Conservation (phyloP, 2,888 invertebrate species). For the Drosophila eohydei region DNA sequence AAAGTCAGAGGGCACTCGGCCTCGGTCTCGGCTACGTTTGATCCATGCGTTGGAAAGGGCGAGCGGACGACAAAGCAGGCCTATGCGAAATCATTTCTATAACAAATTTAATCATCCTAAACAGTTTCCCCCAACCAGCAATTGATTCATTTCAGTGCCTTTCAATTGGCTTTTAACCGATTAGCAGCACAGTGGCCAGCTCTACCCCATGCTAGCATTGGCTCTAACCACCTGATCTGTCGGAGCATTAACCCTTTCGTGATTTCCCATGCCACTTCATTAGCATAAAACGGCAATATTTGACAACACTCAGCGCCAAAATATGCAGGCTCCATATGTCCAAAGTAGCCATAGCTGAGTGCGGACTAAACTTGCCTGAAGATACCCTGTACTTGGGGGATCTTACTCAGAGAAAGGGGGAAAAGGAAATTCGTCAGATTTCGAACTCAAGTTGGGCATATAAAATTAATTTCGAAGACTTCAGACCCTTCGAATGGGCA, state of each 20-base stretch:
- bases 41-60: constrained; percentile 37
- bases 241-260: constrained; percentile 58
- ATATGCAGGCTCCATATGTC: constrained; percentile 13
- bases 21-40: constrained; percentile 34
- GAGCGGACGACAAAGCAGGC: constrained; percentile 44
- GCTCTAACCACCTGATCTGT: constrained; percentile 6
- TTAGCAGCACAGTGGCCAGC: constrained; percentile 52
- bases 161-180: constrained; percentile 78
- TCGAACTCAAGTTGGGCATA: too few species aligned
- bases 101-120: constrained; percentile 78
- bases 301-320: constrained; percentile 48
- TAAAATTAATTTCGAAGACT: neutral
- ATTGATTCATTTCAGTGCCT: constrained; percentile 75
- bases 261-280: constrained; percentile 57
- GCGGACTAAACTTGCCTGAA: neutral
- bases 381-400: constrained; percentile 16
- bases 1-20: constrained; percentile 48
- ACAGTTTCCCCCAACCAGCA: constrained; percentile 61
- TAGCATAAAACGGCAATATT: constrained; percentile 73
- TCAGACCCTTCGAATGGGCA: neutral
- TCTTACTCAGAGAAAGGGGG: too few species aligned
- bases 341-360: neutral
- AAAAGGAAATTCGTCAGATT: too few species aligned
- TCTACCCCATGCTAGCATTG: neutral
- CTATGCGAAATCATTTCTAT: constrained; percentile 69